Evolutionary conservation across 2,888 invertebrate species (phyloP), one percentile per base, ranked within the genome.

Genomic region (Acanthopleura granulata): DNA sequence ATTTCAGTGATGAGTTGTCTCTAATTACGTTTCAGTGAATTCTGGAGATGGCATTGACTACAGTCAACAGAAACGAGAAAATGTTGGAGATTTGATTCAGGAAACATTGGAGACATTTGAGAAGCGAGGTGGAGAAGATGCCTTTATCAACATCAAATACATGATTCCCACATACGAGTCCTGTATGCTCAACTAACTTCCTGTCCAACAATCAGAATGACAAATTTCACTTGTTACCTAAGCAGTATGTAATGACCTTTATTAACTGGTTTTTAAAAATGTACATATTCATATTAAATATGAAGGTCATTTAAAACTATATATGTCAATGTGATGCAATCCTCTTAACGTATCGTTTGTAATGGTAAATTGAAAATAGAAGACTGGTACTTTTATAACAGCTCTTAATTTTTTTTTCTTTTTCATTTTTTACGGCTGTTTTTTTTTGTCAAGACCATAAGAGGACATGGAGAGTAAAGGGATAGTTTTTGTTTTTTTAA

Each of bases 121-220:
- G 90, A 92, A 94, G 85, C 95, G 95, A 87, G 99, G 98, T 0
- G 98, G 98, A 9, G 96, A 96, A 80, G 97, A 98, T 90, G 97
- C 98, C 0, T 98, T 97, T 89, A 97, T 98, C 85, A 98, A 98
- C 91, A 98, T 99, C 86, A 98, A 99, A 91, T 99, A 98, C 91
- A 95, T 98, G 94, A 94, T 99, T 82, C 98, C 99, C 0, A 98
- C 98, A 11, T 99, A 98, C 88, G 97, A 98, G 90, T 98, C 98
- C 0, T 96, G 89, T 79, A 85, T 91, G 85, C 87, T 90, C 62
- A 90, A 90, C 79, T 90, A 82, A 84, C 66, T 27, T 27, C 22
- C 29, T 27, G 1, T 6, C 18, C 18, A 66, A 66, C 66, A 18
- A 12, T 6, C 66, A 66, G 25, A 66, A 40, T 40, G 3, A 40